phyloP scores from a whole-genome alignment of 1,140 invertebrate genomes.

The Diabrotica virgifera region DNA sequence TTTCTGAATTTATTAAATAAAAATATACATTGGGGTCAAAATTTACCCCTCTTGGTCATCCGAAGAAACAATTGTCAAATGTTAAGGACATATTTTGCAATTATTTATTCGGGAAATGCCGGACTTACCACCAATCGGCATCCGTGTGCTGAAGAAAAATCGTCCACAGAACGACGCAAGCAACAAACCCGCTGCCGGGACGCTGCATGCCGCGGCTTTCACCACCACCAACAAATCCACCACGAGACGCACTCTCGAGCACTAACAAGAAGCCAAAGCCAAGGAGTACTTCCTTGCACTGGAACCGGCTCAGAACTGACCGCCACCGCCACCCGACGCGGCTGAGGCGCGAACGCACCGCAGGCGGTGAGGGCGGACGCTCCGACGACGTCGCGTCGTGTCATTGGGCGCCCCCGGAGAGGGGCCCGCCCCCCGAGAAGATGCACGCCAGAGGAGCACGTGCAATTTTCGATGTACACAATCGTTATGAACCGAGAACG shows the following conservation, averaged over 20 bases:
- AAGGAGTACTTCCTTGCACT: conserved; percentile 20
- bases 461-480: conserved; percentile 4
- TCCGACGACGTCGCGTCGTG: conserved; percentile 7
- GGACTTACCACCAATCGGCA: conserved; percentile 43
- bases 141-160: conserved; percentile 35
- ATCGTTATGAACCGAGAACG: background rate
- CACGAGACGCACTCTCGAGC: conserved; percentile 32
- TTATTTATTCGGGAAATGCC: too few species aligned
- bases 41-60: too few species aligned
- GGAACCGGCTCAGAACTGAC: conserved; percentile 30
- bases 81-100: too few species aligned
- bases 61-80: too few species aligned
- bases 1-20: too few species aligned
- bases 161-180: conserved; percentile 42
- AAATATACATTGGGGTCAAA: too few species aligned
- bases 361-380: conserved; percentile 30
- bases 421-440: conserved; percentile 27
- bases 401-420: conserved; percentile 26
- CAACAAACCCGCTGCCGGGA: conserved; percentile 39
- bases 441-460: background rate
- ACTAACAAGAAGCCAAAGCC: too few species aligned
- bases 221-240: conserved; percentile 6
- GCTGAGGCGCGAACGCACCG: conserved; percentile 16
- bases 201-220: conserved; percentile 40
- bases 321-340: background rate